Evolutionary conservation across 1,140 invertebrate genomes (phyloP).

Genomic region (Apis dorsata): DNA sequence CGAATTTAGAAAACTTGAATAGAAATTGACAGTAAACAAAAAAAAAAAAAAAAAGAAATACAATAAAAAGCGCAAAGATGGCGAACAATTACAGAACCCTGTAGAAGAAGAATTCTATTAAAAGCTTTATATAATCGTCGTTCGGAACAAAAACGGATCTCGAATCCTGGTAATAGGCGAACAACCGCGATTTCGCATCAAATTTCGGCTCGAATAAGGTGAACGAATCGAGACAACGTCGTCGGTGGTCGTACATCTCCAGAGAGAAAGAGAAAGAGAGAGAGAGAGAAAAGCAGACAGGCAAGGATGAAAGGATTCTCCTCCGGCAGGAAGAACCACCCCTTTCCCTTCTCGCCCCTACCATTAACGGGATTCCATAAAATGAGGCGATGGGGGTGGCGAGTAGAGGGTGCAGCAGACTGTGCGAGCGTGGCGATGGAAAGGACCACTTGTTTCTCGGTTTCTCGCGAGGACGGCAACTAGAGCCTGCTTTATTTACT

Average conservation of each 20-base stretch:
- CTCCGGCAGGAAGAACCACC: slow-evolving; percentile 19
- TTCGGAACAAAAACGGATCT: no score
- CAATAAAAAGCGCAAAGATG: no score
- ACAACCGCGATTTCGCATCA: background rate
- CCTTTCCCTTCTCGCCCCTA: slow-evolving; percentile 52
- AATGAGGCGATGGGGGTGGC: slow-evolving; percentile 50
- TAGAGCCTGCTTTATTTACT: slow-evolving; percentile 44
- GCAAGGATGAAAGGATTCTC: background rate
- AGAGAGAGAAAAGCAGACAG: background rate
- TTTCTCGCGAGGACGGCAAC: slow-evolving; percentile 16
- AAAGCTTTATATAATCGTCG: no score
- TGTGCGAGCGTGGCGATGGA: slow-evolving; percentile 8
- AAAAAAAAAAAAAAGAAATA: no score
- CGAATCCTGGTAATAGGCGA: background rate
- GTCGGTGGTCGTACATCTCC: no score
- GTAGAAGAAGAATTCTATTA: no score
- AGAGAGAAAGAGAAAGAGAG: background rate
- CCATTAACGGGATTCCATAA: slow-evolving; percentile 72
- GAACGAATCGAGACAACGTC: background rate
- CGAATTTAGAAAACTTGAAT: no score
- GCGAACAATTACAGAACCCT: no score
- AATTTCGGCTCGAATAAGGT: background rate
- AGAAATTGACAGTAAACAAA: no score
- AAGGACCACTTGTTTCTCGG: slow-evolving; percentile 17
- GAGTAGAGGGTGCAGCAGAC: slow-evolving; percentile 40